phyloP scores from a whole-genome alignment of 2,113 vertebrate species.

The Ailuropoda melanoleuca region DNA sequence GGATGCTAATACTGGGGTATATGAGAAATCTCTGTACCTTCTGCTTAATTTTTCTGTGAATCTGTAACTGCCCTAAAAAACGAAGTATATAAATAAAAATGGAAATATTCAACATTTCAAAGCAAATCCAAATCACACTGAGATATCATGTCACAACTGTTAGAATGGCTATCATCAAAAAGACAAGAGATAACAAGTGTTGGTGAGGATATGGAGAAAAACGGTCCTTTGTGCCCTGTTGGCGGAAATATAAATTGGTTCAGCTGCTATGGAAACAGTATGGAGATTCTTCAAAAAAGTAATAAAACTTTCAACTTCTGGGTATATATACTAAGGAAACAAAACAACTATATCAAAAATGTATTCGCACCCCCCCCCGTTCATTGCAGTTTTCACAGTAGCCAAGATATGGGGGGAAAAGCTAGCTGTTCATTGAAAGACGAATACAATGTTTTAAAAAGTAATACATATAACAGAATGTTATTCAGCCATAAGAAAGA shows the following conservation, averaged over 20 bases:
- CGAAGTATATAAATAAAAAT: not conserved
- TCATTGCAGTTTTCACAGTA: not conserved
- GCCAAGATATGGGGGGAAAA: too few species aligned
- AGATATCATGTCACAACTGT: not conserved
- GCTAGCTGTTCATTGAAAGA: not conserved
- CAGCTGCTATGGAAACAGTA: not conserved
- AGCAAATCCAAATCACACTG: not conserved
- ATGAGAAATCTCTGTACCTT: not conserved
- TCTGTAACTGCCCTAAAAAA: not conserved
- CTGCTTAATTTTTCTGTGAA: not conserved
- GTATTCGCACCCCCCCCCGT: not conserved
- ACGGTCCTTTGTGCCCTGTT: not conserved
- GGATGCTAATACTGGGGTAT: not conserved
- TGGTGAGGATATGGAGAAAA: not conserved
- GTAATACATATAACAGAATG: not conserved
- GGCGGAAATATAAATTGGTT: not conserved
- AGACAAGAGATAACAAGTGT: not conserved
- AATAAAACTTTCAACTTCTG: not conserved
- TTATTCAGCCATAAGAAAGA: not conserved
- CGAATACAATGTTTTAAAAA: not conserved
- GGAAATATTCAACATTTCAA: not conserved
- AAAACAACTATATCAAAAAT: not conserved
- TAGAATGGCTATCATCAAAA: not conserved
- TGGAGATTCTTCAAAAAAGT: not conserved
- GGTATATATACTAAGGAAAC: not conserved